Percentiles rank a stretch among this genome's conserved stretches.
These are phyloP conservation scores for Chiloscyllium punctatum DNA, from an alignment of 2,797 vertebrate species.

Conservation along the genomic window DNA sequence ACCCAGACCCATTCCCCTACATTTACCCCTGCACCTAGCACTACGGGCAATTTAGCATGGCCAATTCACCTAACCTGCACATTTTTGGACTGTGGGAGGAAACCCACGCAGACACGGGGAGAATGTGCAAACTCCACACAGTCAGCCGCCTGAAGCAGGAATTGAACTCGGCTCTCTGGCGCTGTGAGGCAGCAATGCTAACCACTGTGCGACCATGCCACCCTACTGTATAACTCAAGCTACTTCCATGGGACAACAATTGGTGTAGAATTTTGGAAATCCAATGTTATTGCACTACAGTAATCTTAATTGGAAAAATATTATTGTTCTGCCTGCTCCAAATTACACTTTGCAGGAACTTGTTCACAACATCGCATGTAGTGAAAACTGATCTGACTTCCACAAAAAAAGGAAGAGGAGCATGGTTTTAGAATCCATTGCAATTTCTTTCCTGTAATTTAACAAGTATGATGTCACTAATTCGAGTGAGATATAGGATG, in stretches of 20 bases:
- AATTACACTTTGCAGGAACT: not conserved
- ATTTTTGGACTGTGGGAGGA: too few species aligned
- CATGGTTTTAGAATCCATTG: not conserved
- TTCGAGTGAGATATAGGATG: too few species aligned
- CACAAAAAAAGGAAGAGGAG: not conserved
- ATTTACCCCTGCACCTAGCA: too few species aligned
- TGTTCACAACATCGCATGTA: not conserved
- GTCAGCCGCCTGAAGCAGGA: too few species aligned
- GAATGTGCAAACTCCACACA: too few species aligned
- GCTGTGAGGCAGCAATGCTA: too few species aligned
- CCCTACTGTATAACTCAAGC: not conserved
- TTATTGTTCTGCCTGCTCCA: not conserved
- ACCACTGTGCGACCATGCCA: too few species aligned
- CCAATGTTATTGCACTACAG: not conserved
- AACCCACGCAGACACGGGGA: too few species aligned
- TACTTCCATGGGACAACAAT: not conserved
- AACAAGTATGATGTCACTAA: not conserved
- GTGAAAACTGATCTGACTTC: not conserved
- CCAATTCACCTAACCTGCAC: too few species aligned
- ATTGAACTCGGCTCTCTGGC: too few species aligned
- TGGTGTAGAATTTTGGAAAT: not conserved
- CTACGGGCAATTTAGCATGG: too few species aligned
- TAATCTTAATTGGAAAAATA: not conserved
- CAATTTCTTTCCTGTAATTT: not conserved
- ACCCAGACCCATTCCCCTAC: too few species aligned